phyloP scores from a whole-genome alignment of 2,113 vertebrate species.

The Cavia aperea region DNA sequence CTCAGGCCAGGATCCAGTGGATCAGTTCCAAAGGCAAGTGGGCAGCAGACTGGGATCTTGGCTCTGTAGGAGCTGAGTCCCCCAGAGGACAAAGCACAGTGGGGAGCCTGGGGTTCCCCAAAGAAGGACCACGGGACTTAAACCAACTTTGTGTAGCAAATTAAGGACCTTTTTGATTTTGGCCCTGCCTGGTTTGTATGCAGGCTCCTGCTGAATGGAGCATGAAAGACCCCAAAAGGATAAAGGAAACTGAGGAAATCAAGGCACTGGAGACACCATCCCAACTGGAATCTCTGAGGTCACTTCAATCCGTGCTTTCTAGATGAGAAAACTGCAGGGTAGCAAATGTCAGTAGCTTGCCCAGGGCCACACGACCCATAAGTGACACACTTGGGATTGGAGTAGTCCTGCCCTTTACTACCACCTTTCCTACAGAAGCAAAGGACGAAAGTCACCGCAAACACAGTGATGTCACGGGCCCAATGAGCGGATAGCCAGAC shows the following conservation, averaged over 20 bases:
- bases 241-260: not conserved
- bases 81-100: not conserved
- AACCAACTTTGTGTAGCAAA: not conserved
- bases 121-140: too few species aligned
- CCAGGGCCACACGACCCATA: not conserved
- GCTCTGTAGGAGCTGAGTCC: not conserved
- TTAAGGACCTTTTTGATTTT: not conserved
- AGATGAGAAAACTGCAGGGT: not conserved
- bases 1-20: not conserved
- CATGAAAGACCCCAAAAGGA: too few species aligned
- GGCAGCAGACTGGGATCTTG: not conserved
- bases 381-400: not conserved
- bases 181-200: not conserved
- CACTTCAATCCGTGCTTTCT: not conserved
- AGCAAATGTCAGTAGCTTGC: not conserved
- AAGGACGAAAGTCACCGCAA: too few species aligned
- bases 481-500: accelerated
- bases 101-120: too few species aligned
- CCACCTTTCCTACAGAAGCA: not conserved
- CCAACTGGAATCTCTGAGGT: not conserved
- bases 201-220: not conserved
- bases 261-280: not conserved
- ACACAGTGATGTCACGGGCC: not conserved
- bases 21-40: not conserved
- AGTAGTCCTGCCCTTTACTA: not conserved